Percentiles rank a stretch among this genome's conserved stretches.
Conservation (phyloP, 2,797 vertebrate genomes). For the Mico argentatus region DNA sequence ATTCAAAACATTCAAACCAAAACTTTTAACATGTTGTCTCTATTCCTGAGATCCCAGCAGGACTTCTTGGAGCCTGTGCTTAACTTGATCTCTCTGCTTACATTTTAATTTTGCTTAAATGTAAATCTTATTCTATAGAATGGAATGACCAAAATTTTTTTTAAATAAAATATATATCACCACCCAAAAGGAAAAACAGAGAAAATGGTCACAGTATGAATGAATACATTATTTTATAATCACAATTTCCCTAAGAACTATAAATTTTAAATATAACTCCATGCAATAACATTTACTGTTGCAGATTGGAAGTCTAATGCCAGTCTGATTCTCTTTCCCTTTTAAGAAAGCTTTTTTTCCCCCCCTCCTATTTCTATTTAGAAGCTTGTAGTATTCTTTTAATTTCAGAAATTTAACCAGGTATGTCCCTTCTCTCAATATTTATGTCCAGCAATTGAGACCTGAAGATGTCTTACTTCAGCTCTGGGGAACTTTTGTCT, state of each 20-base stretch:
- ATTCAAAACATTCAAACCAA: not conserved
- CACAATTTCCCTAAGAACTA: not conserved
- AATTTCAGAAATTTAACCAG: not conserved
- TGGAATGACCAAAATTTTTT: not conserved
- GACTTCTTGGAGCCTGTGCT: not conserved
- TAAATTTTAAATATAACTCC: not conserved
- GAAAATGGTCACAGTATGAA: not conserved
- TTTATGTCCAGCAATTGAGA: not conserved
- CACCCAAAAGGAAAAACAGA: not conserved
- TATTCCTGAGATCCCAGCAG: not conserved
- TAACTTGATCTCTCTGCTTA: not conserved
- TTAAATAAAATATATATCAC: not conserved
- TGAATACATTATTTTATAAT: not conserved
- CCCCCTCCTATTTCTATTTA: not conserved
- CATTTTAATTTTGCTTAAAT: slow-evolving; percentile 1
- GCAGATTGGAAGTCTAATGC: not conserved
- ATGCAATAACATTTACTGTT: not conserved
- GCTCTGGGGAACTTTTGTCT: not conserved
- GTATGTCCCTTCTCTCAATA: not conserved
- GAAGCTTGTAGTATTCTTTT: not conserved
- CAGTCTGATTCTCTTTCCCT: not conserved
- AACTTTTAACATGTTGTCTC: not conserved
- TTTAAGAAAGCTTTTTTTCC: not conserved
- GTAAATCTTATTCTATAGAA: not conserved
- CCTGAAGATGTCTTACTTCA: not conserved